These are phyloP conservation scores for Drosophila sechellia DNA, from an alignment of 1,140 invertebrate species.

Conservation along the genomic window DNA sequence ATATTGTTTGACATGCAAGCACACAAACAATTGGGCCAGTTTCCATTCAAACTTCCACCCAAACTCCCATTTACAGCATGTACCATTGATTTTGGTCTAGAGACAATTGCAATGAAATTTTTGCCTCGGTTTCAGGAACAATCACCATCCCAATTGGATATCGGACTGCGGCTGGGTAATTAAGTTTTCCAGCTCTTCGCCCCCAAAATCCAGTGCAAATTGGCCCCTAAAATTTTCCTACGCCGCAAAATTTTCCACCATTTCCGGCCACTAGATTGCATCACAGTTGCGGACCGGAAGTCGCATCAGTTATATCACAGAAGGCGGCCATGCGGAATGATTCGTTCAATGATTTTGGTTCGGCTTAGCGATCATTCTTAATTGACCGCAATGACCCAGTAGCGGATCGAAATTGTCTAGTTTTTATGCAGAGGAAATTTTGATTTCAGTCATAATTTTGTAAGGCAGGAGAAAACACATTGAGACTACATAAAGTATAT, in stretches of 20 bases:
- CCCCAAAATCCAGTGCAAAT: not conserved
- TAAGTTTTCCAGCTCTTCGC: conserved; percentile 30
- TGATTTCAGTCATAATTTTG: too few relatives aligned
- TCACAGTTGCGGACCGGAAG: conserved; percentile 24
- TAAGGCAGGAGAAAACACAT: too few relatives aligned
- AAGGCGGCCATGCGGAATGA: conserved; percentile 16
- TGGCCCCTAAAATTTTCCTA: conserved; percentile 24
- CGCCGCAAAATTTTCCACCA: conserved; percentile 38
- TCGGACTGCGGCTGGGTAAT: conserved; percentile 45
- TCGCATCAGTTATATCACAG: not conserved
- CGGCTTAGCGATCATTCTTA: conserved; percentile 13
- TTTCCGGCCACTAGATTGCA: conserved; percentile 41
- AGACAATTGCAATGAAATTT: conserved; percentile 25
- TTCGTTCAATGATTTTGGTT: conserved; percentile 4
- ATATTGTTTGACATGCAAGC: conserved; percentile 63
- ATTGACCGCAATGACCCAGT: conserved; percentile 4
- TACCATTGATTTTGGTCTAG: conserved; percentile 36
- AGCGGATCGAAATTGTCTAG: not conserved
- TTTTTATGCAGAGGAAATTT: too few relatives aligned
- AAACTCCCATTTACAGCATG: conserved; percentile 5
- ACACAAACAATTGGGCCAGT: not conserved
- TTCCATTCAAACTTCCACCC: not conserved
- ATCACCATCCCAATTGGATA: conserved; percentile 47
- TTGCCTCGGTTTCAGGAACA: conserved; percentile 11
- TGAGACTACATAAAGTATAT: too few relatives aligned